Conservation (phyloP, 1,140 invertebrate species). For the Rhyacophila brunnea region DNA sequence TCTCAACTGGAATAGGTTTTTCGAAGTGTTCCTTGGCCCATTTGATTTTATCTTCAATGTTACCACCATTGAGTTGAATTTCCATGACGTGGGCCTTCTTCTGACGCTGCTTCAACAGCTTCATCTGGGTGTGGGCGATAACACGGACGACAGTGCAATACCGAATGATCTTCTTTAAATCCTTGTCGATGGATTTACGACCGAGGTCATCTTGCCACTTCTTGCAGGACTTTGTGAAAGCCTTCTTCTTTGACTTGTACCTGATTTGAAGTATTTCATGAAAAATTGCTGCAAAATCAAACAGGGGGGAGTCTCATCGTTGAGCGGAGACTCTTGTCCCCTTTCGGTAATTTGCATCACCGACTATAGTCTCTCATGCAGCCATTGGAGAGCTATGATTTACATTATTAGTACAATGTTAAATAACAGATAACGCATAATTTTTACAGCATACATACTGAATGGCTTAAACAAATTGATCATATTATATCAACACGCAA, state of each 20-base stretch:
- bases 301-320: slow-evolving; percentile 55
- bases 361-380: slow-evolving; percentile 60
- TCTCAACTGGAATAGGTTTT: slow-evolving; percentile 84
- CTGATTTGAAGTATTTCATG: slow-evolving; percentile 54
- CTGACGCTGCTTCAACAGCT: slow-evolving; percentile 94
- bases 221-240: slow-evolving; percentile 97
- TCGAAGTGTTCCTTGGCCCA: slow-evolving; percentile 97
- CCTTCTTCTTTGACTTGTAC: slow-evolving; percentile 99
- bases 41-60: slow-evolving; percentile 92
- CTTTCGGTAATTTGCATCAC: slow-evolving; percentile 45
- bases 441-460: no score
- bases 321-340: slow-evolving; percentile 62
- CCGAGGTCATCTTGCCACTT: slow-evolving; percentile 98
- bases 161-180: slow-evolving; percentile 96
- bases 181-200: slow-evolving; percentile 94
- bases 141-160: slow-evolving; percentile 97
- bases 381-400: slow-evolving; percentile 64
- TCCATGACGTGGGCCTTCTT: slow-evolving; percentile 99
- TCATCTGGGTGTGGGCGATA: slow-evolving; percentile 98
- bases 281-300: slow-evolving; percentile 38
- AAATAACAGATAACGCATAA: neutral
- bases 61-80: slow-evolving; percentile 98
- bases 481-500: no score
- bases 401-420: slow-evolving; percentile 33
- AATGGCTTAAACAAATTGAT: no score